phyloP scores from a whole-genome alignment of 1,140 invertebrate species.

The Caenorhabditis tropicalis region DNA sequence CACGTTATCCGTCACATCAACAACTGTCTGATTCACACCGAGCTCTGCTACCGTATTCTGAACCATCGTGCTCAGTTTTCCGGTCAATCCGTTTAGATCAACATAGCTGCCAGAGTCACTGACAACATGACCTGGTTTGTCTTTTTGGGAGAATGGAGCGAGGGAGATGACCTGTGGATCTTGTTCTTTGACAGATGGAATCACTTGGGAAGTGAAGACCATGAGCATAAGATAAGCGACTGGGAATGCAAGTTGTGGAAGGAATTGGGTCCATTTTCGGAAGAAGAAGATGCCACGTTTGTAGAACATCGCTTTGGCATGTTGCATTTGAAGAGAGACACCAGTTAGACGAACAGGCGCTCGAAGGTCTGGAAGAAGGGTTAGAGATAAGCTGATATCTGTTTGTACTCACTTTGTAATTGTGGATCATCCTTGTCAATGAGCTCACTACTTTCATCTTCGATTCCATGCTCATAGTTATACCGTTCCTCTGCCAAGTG shows the following conservation, averaged over 20 bases:
- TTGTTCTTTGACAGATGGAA: conserved; percentile 51
- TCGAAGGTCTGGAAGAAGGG: conserved; percentile 36
- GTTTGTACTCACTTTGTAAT: conserved; percentile 42
- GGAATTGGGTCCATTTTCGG: conserved; percentile 59
- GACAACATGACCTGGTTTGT: conserved; percentile 15
- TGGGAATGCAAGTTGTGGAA: conserved; percentile 55
- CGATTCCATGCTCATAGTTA: conserved; percentile 39
- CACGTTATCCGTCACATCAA: background rate
- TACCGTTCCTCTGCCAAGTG: conserved; percentile 54
- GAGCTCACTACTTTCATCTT: conserved; percentile 44
- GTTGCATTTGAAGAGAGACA: conserved; percentile 41
- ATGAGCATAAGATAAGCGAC: conserved; percentile 48
- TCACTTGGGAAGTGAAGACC: conserved; percentile 33
- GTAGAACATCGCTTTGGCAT: conserved; percentile 57
- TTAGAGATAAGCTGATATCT: background rate
- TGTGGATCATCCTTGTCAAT: conserved; percentile 49
- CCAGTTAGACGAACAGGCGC: conserved; percentile 48
- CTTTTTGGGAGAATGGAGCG: conserved; percentile 8
- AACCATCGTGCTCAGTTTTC: conserved; percentile 5
- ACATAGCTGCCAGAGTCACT: conserved; percentile 19
- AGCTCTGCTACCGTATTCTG: background rate
- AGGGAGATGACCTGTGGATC: conserved; percentile 29
- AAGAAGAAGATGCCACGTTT: conserved; percentile 57
- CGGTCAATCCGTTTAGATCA: background rate
- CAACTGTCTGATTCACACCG: background rate